Base-by-base conservation (phyloP, 92 coral and sea anemone genomes). In the Actinostola sp. region DNA sequence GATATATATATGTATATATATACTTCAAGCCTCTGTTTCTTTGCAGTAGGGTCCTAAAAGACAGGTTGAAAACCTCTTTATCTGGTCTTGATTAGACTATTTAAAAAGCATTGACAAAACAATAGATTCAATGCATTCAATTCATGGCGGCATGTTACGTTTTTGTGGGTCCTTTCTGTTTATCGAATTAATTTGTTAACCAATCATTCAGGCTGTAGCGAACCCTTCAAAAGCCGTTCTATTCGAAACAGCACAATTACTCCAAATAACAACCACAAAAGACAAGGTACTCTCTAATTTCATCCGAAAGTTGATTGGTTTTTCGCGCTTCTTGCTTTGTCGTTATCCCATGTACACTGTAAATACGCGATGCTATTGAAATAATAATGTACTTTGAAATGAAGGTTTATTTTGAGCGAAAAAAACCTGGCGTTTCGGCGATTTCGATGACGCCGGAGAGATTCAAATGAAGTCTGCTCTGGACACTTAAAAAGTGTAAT, bases 111-210 rank as follows among this genome's bases (percentile, higher is more conserved):
- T 49, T 39, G 12, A 16, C 5, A 43, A 56, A 68, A 68, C 74
- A 68, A 68, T 68, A 21, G 43, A 4, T 21, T 48, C 43, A 32
- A 31, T 50, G 61, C 27, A 31, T 45, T 46, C 72, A 67, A 26
- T 49, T 14, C 17, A 50, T 48, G 30, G 61, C 49, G 62, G 27
- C 50, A 34, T 68, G 42, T 68, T 68, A 68, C 26, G 41, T 20
- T 53, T 53, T 66, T 66, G 27, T 48, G 27, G 60, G 73, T 25
- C 44, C 33, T 31, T 52, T 25, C 31, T 46, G 74, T 45, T 68
- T 51, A 68, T 68, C 58, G 8, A 51, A 68, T 68, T 36, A 68
- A 5, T 28, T 51, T 68, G 74, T 68, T 68, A 68, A 68, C 74
- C 74, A 68, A 68, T 67, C 27, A 67, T 49, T 6, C 29, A 34